Evolutionary conservation across 2,797 vertebrate species (phyloP).

Genomic region (Gephyroberyx darwinii): DNA sequence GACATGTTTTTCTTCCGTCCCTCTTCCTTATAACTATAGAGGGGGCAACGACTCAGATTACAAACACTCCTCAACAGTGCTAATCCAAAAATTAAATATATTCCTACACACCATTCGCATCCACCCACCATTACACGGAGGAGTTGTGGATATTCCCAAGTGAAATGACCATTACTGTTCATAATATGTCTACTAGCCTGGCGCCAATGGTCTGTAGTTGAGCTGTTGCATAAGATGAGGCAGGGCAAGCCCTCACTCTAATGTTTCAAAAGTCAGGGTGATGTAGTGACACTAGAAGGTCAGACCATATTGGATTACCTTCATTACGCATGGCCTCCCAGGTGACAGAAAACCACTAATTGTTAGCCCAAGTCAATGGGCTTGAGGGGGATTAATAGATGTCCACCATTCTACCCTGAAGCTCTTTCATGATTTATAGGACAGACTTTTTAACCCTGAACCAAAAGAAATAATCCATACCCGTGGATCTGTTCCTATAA

Average conservation of each 20-base stretch:
- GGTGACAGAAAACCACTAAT: slow-evolving; percentile 55
- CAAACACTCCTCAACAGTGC: background rate
- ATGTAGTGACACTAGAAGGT: slow-evolving; percentile 53
- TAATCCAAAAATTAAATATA: background rate
- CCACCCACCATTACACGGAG: background rate
- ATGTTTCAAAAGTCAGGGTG: slow-evolving; percentile 48
- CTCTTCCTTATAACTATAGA: background rate
- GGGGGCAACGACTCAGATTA: background rate
- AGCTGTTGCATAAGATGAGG: slow-evolving; percentile 45
- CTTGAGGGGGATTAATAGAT: slow-evolving; percentile 26
- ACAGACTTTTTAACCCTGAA: slow-evolving; percentile 4
- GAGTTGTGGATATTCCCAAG: background rate
- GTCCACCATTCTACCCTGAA: slow-evolving; percentile 32
- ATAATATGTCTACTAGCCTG: slow-evolving; percentile 3
- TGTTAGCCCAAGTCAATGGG: slow-evolving; percentile 32
- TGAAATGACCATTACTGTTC: slow-evolving; percentile 8
- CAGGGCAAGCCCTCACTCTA: slow-evolving; percentile 32
- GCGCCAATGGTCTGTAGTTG: slow-evolving; percentile 24
- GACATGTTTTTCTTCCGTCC: background rate
- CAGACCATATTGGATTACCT: slow-evolving; percentile 58
- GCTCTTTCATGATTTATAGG: slow-evolving; percentile 28
- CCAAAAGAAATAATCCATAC: slow-evolving; percentile 37
- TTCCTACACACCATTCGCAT: background rate
- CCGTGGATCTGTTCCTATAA: background rate
- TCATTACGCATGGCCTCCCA: slow-evolving; percentile 37